Evolutionary conservation across 2,797 vertebrate species (phyloP).

Genomic region (Chelon auratus): DNA sequence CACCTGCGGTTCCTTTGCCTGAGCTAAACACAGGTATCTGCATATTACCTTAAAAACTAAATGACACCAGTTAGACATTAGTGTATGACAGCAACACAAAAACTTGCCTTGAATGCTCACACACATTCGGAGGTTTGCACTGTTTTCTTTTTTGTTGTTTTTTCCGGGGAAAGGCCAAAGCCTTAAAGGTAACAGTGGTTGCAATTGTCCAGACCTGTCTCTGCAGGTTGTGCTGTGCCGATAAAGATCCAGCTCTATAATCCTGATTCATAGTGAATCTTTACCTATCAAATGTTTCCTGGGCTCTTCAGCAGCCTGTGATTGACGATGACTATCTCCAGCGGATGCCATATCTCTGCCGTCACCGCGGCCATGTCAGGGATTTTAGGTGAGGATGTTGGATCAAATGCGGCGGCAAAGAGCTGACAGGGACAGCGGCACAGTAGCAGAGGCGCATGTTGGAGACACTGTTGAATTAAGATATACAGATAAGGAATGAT

Average conservation of each 20-base stretch:
- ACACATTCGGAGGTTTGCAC: conserved; percentile 5
- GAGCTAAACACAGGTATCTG: background rate
- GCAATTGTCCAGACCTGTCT: conserved; percentile 52
- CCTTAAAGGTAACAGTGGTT: conserved; percentile 32
- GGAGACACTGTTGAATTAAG: conserved; percentile 58
- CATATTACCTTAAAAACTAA: background rate
- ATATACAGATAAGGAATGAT: conserved; percentile 52
- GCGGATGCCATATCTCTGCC: conserved; percentile 67
- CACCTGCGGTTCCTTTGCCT: background rate
- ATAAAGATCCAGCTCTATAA: conserved; percentile 76
- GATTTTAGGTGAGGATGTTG: conserved; percentile 68
- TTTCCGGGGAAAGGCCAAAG: conserved; percentile 12
- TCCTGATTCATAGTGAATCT: conserved; percentile 77
- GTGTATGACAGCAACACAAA: too few species aligned
- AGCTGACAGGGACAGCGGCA: conserved; percentile 49
- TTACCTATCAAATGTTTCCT: conserved; percentile 72
- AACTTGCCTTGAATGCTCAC: background rate
- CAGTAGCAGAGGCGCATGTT: conserved; percentile 32
- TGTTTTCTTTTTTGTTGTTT: conserved; percentile 1
- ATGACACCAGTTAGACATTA: background rate
- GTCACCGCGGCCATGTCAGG: conserved; percentile 65
- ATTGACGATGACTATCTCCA: conserved; percentile 79
- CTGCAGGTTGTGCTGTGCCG: conserved; percentile 61
- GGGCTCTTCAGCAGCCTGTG: conserved; percentile 70
- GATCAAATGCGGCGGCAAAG: conserved; percentile 67